phyloP scores from a whole-genome alignment of 2,888 invertebrate species.

The Xestoiulus laeticollis region DNA sequence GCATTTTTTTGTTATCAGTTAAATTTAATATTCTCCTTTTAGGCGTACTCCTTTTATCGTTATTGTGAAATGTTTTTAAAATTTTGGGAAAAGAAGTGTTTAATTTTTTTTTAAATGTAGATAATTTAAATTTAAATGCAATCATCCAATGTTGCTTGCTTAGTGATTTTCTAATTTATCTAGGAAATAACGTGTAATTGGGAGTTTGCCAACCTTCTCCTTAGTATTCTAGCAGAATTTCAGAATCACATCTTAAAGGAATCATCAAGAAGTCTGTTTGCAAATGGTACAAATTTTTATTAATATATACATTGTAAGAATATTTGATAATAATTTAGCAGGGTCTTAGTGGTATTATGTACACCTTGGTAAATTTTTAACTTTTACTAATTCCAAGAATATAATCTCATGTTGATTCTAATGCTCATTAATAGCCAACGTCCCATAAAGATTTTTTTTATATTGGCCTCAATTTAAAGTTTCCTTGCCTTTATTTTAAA shows the following conservation, averaged over 20 bases:
- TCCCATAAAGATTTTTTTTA: no score
- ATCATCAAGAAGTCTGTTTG: neutral
- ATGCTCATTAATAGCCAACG: no score
- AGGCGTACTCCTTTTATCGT: neutral
- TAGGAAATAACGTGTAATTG: conserved; percentile 46
- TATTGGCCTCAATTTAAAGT: no score
- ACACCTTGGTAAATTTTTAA: no score
- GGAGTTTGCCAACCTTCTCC: conserved; percentile 39
- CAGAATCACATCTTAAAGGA: neutral
- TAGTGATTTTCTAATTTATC: conserved; percentile 6
- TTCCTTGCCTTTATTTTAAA: no score
- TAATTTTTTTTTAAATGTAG: neutral
- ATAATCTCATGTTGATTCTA: no score
- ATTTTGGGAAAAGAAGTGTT: neutral
- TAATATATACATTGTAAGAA: no score
- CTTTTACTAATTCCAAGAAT: no score
- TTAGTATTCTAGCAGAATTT: conserved; percentile 38
- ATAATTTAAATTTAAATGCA: neutral
- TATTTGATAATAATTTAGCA: no score
- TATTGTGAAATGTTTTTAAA: neutral
- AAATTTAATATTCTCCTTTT: no score
- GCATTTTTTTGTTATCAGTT: no score
- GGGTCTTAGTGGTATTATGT: no score
- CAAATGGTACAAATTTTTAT: conserved; percentile 35
- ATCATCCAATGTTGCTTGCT: neutral